A percentile compares a stretch with the other conserved stretches of the same genome.
Conservation (phyloP, 2,797 vertebrate genomes). For the Jordanella pulchra region DNA sequence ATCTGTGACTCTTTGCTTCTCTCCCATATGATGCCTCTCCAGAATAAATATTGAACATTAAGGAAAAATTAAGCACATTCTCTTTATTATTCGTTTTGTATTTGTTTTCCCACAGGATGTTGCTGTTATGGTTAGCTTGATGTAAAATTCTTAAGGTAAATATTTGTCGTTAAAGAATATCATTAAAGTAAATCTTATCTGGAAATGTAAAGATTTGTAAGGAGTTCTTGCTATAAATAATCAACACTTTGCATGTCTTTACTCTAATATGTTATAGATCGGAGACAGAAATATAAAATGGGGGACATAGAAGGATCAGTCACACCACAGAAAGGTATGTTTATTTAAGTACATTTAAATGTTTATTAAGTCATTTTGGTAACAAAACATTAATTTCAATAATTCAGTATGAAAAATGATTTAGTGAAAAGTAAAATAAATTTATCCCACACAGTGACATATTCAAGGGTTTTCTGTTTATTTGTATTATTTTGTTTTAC, state of each 20-base stretch:
- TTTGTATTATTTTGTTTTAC: no score
- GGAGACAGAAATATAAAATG: conserved; percentile 46
- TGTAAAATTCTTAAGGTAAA: conserved; percentile 1
- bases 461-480: no score
- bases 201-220: neutral
- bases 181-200: neutral
- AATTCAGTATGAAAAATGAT: no score
- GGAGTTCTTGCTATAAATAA: neutral
- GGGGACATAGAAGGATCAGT: conserved; percentile 12
- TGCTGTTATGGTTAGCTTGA: neutral
- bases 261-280: neutral
- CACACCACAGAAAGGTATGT: conserved; percentile 35
- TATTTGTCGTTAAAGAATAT: neutral
- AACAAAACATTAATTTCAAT: no score
- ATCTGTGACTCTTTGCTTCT: conserved; percentile 43
- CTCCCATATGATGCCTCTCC: conserved; percentile 48
- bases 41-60: conserved; percentile 58
- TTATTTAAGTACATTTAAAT: conserved; percentile 5
- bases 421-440: no score
- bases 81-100: conserved; percentile 33
- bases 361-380: no score
- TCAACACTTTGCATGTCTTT: neutral
- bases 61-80: conserved; percentile 16
- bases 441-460: no score
- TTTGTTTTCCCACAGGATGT: conserved; percentile 39